Evolutionary conservation across 1,140 invertebrate genomes (phyloP), one percentile per base, ranked within the genome.

Genomic region (Melitaea cinxia): DNA sequence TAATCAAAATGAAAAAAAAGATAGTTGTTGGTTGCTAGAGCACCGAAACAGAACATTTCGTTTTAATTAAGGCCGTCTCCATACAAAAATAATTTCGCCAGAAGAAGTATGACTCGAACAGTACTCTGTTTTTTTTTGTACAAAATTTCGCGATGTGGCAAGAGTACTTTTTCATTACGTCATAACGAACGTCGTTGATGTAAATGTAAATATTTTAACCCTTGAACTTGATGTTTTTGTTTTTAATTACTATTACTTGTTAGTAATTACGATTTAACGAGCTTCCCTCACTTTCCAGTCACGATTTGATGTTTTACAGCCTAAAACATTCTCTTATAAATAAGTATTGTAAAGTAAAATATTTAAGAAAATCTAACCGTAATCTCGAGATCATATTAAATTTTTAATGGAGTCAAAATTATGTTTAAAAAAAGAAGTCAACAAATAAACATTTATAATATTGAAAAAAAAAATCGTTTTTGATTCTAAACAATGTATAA

Each of bases 81-180:
- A 42, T 42, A 42, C 37, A 42, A 4, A 42, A 42, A 42, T 42
- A 14, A 42, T 9, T 42, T 42, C 37, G 37, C 37, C 37, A 17
- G 37, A 42, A 42, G 37, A 6, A 42, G 37, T 42, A 42, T 42
- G 37, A 42, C 14, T 42, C 14, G 17, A 17, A 42, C 37, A 17
- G 37, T 42, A 17, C 37, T 42, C 37, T 7, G 14, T 42, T 42
- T 42, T 42, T n/a, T n/a, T 17, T 9, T 17, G 17, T 17, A 42
- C 15, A 2, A 17, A 42, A 17, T 17, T 42, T 42, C 37, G 37
- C 37, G 37, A 42, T 42, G 37, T 15, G 37, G 37, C 15, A 33
- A 10, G n/a, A 17, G 15, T 17, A 42, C 37, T 15, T 39, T 39
- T 39, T 39, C 37, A 39, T 39, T 39, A 39, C 14, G 17, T 39